Evolutionary conservation across 2,797 vertebrate species (phyloP).

Genomic region (Heliangelus exortis): DNA sequence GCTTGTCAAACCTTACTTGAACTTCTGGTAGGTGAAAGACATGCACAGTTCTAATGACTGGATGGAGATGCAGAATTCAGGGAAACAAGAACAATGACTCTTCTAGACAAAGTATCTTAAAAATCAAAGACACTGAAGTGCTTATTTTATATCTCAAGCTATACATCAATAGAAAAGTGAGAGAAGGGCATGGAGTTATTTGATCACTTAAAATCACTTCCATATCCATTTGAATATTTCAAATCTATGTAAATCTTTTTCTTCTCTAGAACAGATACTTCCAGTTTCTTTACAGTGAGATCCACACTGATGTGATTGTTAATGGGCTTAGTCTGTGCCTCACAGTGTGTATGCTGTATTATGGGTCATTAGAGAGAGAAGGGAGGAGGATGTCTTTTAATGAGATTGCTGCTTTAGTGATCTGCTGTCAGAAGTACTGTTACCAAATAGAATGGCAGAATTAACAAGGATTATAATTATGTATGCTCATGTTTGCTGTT

Average conservation of each 20-base stretch:
- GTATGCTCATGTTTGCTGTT: neutral
- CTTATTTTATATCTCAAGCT: neutral
- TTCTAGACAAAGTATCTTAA: constrained; percentile 11
- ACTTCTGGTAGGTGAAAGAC: neutral
- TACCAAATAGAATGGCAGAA: constrained; percentile 25
- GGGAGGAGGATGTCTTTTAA: constrained; percentile 39
- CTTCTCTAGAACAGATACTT: constrained; percentile 14
- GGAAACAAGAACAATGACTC: neutral
- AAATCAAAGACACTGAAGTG: neutral
- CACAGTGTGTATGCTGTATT: neutral
- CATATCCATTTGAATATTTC: neutral
- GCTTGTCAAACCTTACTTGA: constrained; percentile 4
- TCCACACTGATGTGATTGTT: constrained; percentile 29
- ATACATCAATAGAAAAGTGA: neutral
- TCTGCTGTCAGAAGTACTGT: constrained; percentile 36
- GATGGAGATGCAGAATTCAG: constrained; percentile 32
- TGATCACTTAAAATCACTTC: constrained; percentile 13
- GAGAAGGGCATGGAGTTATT: neutral
- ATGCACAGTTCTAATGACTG: neutral
- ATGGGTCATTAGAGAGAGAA: constrained; percentile 42
- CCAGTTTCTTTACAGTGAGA: constrained; percentile 9
- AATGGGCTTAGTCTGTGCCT: constrained; percentile 32
- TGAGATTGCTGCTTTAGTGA: constrained; percentile 33
- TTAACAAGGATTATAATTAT: constrained; percentile 49
- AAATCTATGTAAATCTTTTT: constrained; percentile 31